Evolutionary conservation across 1,140 invertebrate genomes (phyloP), one percentile per base, ranked within the genome.

Genomic region (Himalopsyche phryganea): DNA sequence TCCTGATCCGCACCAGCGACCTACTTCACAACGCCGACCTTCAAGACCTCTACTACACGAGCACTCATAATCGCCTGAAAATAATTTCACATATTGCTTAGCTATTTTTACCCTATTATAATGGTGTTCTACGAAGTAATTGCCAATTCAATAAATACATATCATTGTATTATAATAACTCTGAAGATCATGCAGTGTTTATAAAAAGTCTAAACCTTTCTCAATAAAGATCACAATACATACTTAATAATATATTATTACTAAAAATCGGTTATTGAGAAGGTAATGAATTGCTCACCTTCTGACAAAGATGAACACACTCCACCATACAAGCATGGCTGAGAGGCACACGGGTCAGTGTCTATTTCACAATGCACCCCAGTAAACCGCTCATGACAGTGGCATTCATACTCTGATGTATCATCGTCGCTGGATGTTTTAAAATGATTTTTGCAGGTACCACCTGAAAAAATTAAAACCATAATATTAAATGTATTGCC

Each of bases 321-420:
- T 10, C 85, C 86, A 9, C 90, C 86, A 67, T 90, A 87, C 0
- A 93, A 77, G 72, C 93, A 96, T 0, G 93, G 93, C 1, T 83
- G 83, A 6, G 88, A 90, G 0, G 85, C 86, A 68, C 93, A 96
- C 1, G 92, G 91, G 75, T 94, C 88, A 2, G 82, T 83, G 67
- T 95, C 92, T 6, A 89, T 77, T 70, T 94, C 90, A 74, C 92
- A 95, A 5, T 81, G 76, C 1, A 77, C 63, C 0, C 92, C 92
- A 3, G 78, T 79, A 70, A 88, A 95, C 47, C 91, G 75, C 0
- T 80, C 73, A 58, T 85, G 83, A 69, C 92, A 95, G 9, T 82
- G 72, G 65, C 92, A 95, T 54, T 85, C 81, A 59, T 81, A 87
- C 11, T 68, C 69, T n/a, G 74, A 71, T 11, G 72, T 73, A 15